Evolutionary conservation across 2,113 vertebrate genomes (phyloP).

Genomic region (Ptychochromis oligacanthus): DNA sequence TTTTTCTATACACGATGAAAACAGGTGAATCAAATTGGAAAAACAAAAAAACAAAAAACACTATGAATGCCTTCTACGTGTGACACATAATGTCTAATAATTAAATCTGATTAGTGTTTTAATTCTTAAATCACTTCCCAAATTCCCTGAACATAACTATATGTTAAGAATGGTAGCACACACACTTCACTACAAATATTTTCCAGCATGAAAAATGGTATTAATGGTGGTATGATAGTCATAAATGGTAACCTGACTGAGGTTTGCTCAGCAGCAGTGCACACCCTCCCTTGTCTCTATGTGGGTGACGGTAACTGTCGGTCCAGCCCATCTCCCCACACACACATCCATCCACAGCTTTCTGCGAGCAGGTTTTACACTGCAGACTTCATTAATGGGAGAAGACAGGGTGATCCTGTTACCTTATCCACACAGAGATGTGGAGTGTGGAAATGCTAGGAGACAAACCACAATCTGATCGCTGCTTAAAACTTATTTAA

Average conservation of each 20-base stretch:
- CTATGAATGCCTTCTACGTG: neutral
- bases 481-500: neutral
- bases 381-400: slow-evolving; percentile 67
- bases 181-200: neutral
- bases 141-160: neutral
- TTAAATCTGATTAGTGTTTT: neutral
- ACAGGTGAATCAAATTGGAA: neutral
- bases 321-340: slow-evolving; percentile 18
- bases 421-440: slow-evolving; percentile 11
- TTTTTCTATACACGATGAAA: neutral
- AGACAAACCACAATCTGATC: neutral
- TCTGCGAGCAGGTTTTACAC: slow-evolving; percentile 68
- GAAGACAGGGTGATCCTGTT: neutral
- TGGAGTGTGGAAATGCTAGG: neutral
- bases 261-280: neutral
- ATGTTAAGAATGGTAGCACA: neutral
- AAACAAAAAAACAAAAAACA: neutral
- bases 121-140: neutral
- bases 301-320: neutral
- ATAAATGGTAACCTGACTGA: neutral
- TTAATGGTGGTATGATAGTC: neutral
- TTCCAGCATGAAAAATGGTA: neutral
- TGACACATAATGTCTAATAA: neutral
- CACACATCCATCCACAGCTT: slow-evolving; percentile 64
- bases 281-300: slow-evolving; percentile 8